phyloP scores from a whole-genome alignment of 2,888 invertebrate species.

The Drosophila recens region DNA sequence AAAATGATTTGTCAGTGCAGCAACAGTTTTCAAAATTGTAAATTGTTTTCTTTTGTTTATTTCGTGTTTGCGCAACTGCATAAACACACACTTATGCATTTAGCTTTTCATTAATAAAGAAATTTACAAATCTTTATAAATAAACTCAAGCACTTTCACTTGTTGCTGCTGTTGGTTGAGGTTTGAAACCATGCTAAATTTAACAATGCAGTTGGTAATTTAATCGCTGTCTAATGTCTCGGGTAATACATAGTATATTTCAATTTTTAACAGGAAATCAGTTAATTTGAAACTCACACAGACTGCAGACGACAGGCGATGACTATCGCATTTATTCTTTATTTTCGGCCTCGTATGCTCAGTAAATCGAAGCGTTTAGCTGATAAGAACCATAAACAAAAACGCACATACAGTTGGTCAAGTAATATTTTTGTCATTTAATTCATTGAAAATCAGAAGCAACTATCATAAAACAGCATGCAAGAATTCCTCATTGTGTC shows the following conservation, averaged over 20 bases:
- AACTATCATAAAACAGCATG: too few species aligned
- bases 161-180: conserved; percentile 55
- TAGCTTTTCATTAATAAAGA: conserved; percentile 18
- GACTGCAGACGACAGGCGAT: neutral
- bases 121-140: conserved; percentile 55
- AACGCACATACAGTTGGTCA: neutral
- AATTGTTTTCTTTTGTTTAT: conserved; percentile 30
- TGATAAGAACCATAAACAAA: conserved; percentile 60
- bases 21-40: conserved; percentile 31
- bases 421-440: neutral
- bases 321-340: conserved; percentile 24
- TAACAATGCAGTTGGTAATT: conserved; percentile 7
- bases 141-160: conserved; percentile 67
- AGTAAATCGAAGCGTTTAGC: conserved; percentile 27
- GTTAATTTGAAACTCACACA: conserved; percentile 13
- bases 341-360: conserved; percentile 8
- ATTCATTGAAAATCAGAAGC: too few species aligned
- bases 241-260: neutral
- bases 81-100: conserved; percentile 14
- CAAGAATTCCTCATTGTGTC: neutral
- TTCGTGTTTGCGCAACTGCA: conserved; percentile 55
- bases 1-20: conserved; percentile 47
- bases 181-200: neutral
- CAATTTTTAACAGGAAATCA: conserved; percentile 30
- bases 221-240: conserved; percentile 1